Conservation (phyloP, 1,140 invertebrate genomes). For the Drosophila truncata region DNA sequence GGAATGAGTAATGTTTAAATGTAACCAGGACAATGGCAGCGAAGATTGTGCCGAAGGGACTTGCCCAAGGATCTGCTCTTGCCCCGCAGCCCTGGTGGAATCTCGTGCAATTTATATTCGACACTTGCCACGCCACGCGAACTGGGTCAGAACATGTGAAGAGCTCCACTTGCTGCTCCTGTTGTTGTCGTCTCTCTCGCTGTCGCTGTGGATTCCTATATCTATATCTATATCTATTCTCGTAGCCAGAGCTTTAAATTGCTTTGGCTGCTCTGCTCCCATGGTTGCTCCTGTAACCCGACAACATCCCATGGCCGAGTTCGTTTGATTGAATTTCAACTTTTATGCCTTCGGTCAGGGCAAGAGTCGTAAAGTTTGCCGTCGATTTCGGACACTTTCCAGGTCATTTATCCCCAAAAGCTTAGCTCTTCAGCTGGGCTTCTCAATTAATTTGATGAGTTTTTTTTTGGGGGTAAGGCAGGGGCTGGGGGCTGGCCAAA, state of each 20-base stretch:
- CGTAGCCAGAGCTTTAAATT: constrained; percentile 40
- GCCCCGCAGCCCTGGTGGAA: background rate
- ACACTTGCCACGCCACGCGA: constrained; percentile 57
- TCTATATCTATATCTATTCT: constrained; percentile 13
- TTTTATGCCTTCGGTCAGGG: constrained; percentile 33
- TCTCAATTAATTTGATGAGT: constrained; percentile 46
- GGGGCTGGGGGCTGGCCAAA: constrained; percentile 5
- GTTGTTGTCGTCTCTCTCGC: constrained; percentile 24
- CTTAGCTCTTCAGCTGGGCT: constrained; percentile 26
- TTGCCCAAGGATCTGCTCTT: constrained; percentile 15
- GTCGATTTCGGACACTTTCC: constrained; percentile 39
- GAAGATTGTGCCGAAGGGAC: constrained; percentile 48
- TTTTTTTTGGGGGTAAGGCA: background rate
- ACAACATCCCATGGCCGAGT: constrained; percentile 15
- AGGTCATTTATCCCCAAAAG: constrained; percentile 42
- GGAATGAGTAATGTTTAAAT: constrained; percentile 81
- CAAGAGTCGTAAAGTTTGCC: constrained; percentile 47
- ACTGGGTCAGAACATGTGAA: constrained; percentile 78
- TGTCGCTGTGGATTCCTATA: constrained; percentile 9
- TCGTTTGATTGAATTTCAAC: constrained; percentile 56
- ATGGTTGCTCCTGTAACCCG: constrained; percentile 16
- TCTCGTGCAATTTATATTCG: constrained; percentile 78
- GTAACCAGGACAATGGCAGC: constrained; percentile 78
- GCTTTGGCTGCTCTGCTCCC: background rate
- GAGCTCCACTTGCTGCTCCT: constrained; percentile 28